Evolutionary conservation across 2,888 invertebrate genomes (phyloP), one percentile per base, ranked within the genome.

Genomic region (Sclerodermus sp.): DNA sequence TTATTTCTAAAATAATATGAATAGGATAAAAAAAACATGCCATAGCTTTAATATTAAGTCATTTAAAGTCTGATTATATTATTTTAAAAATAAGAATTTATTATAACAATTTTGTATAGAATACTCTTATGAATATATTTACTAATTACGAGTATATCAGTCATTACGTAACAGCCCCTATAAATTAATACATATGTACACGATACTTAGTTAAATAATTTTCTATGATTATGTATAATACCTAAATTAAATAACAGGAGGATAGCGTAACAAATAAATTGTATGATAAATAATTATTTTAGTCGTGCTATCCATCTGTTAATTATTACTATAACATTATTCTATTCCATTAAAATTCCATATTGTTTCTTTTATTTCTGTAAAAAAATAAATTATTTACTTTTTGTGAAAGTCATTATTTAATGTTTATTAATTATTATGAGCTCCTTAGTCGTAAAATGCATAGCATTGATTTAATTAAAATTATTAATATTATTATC

Each of bases 81-180:
- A 12, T 34, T 63, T 58, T 5, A 53, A 68, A 67, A 69, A 68
- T 67, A 64, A 60, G 52, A 62, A 61, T 68, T 70, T 70, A 66
- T 67, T 68, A 50, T 62, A 60, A 64, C 60, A 64, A 63, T 52
- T 54, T 45, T 48, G 57, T 55, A 52, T 53, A 50, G 49, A 60
- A 45, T 61, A 55, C 10, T n/a, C 10, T 13, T 34, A 34, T 43
- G 51, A 57, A 57, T 55, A 60, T 54, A 55, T 54, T 40, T 46
- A 48, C 48, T 46, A 45, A 38, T 47, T 57, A 57, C 38, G 64
- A 64, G 61, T 64, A 64, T 66, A 64, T 66, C 66, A 64, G 53
- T 61, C 34, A 34, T n/a, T 34, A 12, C 34, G 10, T 12, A 34
- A 34, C 34, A 34, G 13, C 13, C 12, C 10, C 46, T n/a, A n/a